phyloP scores from a whole-genome alignment of 2,113 vertebrate species.

The Phoenicopterus ruber region DNA sequence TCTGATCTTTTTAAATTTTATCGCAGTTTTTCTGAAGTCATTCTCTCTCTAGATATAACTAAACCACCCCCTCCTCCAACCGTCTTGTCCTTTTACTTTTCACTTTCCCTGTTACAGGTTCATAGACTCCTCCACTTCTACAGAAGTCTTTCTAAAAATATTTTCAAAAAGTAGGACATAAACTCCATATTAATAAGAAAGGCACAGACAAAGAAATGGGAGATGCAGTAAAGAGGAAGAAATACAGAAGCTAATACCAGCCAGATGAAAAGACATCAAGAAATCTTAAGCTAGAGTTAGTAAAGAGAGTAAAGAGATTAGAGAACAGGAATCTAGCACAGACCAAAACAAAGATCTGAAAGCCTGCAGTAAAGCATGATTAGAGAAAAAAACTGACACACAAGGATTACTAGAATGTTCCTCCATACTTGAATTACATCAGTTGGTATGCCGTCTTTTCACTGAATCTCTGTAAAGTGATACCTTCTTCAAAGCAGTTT shows the following conservation, averaged over 20 bases:
- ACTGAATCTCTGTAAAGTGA: not conserved
- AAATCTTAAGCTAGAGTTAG: not conserved
- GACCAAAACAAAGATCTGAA: not conserved
- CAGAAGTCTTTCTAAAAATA: not conserved
- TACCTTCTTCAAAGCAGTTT: not conserved
- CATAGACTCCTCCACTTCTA: not conserved
- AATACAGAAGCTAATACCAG: not conserved
- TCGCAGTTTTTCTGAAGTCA: not conserved
- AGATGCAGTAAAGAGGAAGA: not conserved
- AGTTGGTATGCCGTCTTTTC: not conserved
- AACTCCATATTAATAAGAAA: not conserved
- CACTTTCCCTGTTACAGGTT: not conserved
- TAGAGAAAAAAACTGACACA: not conserved
- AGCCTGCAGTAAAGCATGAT: not conserved
- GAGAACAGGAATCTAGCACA: not conserved
- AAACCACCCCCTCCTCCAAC: not conserved
- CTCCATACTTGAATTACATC: not conserved
- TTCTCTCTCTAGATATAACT: not conserved
- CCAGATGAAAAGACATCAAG: not conserved
- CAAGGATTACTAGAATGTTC: not conserved
- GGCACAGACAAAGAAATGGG: not conserved
- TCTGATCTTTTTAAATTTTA: not conserved
- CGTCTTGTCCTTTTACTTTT: not conserved
- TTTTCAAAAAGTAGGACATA: not conserved
- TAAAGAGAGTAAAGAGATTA: not conserved